phyloP scores from a whole-genome alignment of 2,797 vertebrate genomes.

The Sardinella longiceps region DNA sequence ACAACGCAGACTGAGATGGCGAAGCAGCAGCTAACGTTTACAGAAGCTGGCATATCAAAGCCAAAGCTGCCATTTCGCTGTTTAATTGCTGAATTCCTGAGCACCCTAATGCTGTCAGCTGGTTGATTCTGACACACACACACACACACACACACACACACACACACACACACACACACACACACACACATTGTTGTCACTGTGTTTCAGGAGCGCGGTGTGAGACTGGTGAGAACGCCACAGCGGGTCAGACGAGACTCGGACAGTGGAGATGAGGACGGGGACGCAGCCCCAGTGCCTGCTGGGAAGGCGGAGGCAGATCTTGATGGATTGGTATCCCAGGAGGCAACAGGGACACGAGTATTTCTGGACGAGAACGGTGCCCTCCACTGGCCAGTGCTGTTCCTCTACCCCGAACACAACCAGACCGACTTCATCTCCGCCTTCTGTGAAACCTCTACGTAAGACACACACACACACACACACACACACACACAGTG shows the following conservation, averaged over 20 bases:
- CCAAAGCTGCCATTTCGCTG: too few relatives aligned
- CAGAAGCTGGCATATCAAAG: too few relatives aligned
- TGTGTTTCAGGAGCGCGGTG: constrained; percentile 80
- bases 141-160: too few relatives aligned
- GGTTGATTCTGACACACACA: too few relatives aligned
- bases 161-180: too few relatives aligned
- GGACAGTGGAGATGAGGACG: constrained; percentile 75
- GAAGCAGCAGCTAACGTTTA: too few relatives aligned
- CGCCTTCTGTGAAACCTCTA: constrained; percentile 87
- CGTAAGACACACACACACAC: constrained; percentile 69
- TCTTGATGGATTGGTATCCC: constrained; percentile 74
- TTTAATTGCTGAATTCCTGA: too few relatives aligned
- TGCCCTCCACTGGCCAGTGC: constrained; percentile 88
- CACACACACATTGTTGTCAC: constrained; percentile 7
- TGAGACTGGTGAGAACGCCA: constrained; percentile 73
- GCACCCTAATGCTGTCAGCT: too few relatives aligned
- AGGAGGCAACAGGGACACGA: constrained; percentile 74
- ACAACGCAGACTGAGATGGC: too few relatives aligned
- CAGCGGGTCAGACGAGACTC: constrained; percentile 47
- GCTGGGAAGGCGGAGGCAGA: constrained; percentile 66
- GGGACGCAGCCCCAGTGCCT: constrained; percentile 51
- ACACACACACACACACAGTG: neutral
- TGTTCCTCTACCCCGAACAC: constrained; percentile 93
- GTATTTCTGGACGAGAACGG: constrained; percentile 84
- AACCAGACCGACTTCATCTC: constrained; percentile 91